phyloP scores from a whole-genome alignment of 2,888 invertebrate species.

The Drosophila austrosaltans region DNA sequence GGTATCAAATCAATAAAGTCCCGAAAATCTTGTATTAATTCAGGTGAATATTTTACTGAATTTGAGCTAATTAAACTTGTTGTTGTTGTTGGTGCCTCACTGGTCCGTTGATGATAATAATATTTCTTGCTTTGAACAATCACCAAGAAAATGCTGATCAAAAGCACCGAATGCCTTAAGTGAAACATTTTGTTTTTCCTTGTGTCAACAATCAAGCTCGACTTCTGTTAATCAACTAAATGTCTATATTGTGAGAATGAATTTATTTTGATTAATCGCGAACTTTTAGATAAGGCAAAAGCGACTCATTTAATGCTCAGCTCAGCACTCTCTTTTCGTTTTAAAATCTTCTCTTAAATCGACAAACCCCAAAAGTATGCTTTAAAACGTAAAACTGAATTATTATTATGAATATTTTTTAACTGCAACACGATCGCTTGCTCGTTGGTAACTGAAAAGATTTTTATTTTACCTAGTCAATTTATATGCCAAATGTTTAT shows the following conservation, averaged over 20 bases:
- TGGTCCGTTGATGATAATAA: background rate
- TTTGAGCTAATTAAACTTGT: background rate
- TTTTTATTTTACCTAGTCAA: background rate
- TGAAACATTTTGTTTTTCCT: background rate
- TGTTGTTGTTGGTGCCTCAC: background rate
- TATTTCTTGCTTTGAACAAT: background rate
- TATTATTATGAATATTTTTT: background rate
- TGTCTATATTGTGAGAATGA: background rate
- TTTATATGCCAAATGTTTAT: background rate
- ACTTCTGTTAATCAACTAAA: background rate
- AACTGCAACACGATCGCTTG: background rate
- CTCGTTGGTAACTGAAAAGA: background rate
- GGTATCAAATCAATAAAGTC: conserved; percentile 75
- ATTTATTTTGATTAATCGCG: background rate
- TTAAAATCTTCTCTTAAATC: background rate
- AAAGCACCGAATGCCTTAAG: background rate
- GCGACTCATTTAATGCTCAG: too few relatives aligned
- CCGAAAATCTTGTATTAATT: conserved; percentile 68
- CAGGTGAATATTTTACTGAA: conserved; percentile 64
- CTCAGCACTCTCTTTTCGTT: background rate
- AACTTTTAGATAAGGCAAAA: background rate
- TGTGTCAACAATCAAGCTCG: background rate
- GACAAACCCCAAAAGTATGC: background rate
- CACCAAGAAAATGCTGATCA: background rate
- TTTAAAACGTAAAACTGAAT: background rate